phyloP scores from a whole-genome alignment of 37 sponge, comb jelly and placozoan species.

The Hormiphora californensis region DNA sequence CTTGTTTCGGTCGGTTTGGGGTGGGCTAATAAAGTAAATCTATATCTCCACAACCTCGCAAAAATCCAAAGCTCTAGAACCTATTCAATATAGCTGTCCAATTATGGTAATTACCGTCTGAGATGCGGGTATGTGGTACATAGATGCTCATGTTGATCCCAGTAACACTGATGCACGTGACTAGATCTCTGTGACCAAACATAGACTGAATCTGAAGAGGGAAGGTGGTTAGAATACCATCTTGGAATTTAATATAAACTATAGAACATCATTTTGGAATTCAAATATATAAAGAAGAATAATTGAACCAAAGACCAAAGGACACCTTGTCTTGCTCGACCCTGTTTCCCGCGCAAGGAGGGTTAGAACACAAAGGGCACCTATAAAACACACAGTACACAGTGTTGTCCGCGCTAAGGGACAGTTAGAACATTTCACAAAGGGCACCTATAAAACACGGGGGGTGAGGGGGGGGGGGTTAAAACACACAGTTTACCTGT shows the following conservation, averaged over 20 bases:
- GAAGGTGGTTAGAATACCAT: too few species aligned
- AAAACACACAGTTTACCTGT: not conserved
- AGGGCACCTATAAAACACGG: slow-evolving; percentile 41
- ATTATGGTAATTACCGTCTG: slow-evolving; percentile 16
- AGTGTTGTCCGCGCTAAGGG: too few species aligned
- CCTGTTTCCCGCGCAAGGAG: too few species aligned
- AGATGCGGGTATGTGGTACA: not conserved
- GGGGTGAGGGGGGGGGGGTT: not conserved
- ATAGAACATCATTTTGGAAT: not conserved
- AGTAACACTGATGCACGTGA: slow-evolving; percentile 63
- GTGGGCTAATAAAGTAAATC: too few species aligned
- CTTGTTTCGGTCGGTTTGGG: too few species aligned
- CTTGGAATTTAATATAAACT: not conserved
- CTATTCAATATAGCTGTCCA: too few species aligned
- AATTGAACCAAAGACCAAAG: too few species aligned
- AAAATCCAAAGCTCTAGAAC: slow-evolving; percentile 56
- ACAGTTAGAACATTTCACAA: too few species aligned
- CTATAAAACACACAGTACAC: too few species aligned
- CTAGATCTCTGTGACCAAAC: slow-evolving; percentile 75
- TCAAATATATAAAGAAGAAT: too few species aligned
- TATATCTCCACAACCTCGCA: not conserved
- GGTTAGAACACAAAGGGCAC: too few species aligned
- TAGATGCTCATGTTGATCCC: not conserved
- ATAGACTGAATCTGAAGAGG: slow-evolving; percentile 64
- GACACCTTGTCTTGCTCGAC: too few species aligned